phyloP scores from a whole-genome alignment of 2,113 vertebrate genomes.

The Lagopus leucura region DNA sequence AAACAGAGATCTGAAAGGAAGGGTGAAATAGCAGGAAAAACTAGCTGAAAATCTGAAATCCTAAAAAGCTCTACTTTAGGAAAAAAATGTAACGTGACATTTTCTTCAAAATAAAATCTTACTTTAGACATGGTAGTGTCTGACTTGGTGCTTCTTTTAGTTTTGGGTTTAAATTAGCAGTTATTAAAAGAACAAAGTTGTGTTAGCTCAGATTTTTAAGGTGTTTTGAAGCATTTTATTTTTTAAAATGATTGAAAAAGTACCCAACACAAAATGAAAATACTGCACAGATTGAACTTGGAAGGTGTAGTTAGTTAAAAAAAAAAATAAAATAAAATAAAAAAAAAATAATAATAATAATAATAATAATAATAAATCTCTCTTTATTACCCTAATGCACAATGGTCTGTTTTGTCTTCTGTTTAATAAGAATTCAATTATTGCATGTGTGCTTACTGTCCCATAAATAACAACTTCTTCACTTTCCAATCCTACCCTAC shows the following conservation, averaged over 20 bases:
- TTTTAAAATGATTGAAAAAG: background rate
- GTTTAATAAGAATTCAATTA: slow-evolving; percentile 57
- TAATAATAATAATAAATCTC: background rate
- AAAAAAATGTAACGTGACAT: background rate
- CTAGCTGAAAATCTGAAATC: background rate
- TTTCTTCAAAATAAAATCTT: background rate
- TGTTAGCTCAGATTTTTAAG: background rate
- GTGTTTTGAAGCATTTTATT: background rate
- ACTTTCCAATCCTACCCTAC: slow-evolving; percentile 62
- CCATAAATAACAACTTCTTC: slow-evolving; percentile 67
- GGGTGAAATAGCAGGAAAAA: background rate
- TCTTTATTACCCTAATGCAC: background rate
- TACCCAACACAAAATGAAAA: background rate
- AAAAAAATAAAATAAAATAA: no score
- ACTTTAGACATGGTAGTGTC: background rate
- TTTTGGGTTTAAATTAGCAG: background rate
- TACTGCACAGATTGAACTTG: background rate
- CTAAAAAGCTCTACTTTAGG: background rate
- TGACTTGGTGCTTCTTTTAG: background rate
- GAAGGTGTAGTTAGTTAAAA: background rate
- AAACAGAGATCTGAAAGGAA: background rate
- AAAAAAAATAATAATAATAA: no score
- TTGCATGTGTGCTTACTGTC: slow-evolving; percentile 20
- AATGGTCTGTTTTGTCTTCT: slow-evolving; percentile 42
- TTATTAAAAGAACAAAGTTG: background rate